A percentile compares a stretch with the other conserved stretches of the same genome.
Evolutionary conservation across 2,888 invertebrate species (phyloP).

Genomic region (Drosophila monieri): DNA sequence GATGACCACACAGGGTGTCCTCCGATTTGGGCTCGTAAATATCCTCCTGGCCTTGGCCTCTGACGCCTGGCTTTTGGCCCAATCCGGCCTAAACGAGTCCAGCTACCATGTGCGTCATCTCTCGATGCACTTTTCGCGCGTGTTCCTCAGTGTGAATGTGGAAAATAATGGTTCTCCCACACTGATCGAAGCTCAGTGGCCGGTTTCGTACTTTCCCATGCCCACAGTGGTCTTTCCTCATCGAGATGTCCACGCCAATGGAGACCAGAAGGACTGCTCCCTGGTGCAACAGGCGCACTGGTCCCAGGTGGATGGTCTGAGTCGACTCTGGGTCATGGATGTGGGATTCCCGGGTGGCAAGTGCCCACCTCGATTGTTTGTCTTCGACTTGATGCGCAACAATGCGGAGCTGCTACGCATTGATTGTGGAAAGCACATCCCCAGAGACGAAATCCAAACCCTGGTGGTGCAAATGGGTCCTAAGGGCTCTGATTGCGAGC

Average conservation of each 20-base stretch:
- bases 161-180: conserved; percentile 71
- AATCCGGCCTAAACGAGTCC: conserved; percentile 77
- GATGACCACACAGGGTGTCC: conserved; percentile 40
- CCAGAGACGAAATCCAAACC: conserved; percentile 46
- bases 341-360: conserved; percentile 61
- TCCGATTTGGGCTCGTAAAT: conserved; percentile 9
- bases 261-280: conserved; percentile 64
- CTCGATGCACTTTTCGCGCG: conserved; percentile 78
- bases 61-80: conserved; percentile 68
- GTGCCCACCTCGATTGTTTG: conserved; percentile 79
- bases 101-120: conserved; percentile 79
- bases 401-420: conserved; percentile 78
- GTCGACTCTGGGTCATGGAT: conserved; percentile 81
- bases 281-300: conserved; percentile 79
- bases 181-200: conserved; percentile 80
- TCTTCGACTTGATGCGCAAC: conserved; percentile 79
- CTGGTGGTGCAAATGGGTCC: conserved; percentile 75
- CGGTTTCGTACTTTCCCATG: conserved; percentile 72
- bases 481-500: conserved; percentile 61
- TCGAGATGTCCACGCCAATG: conserved; percentile 64
- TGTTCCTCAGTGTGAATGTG: conserved; percentile 78
- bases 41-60: conserved; percentile 3
- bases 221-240: conserved; percentile 69
- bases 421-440: conserved; percentile 73
- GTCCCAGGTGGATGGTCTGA: conserved; percentile 81